These are phyloP conservation scores for Archocentrus centrarchus DNA, from an alignment of 2,113 vertebrate species.

Conservation along the genomic window DNA sequence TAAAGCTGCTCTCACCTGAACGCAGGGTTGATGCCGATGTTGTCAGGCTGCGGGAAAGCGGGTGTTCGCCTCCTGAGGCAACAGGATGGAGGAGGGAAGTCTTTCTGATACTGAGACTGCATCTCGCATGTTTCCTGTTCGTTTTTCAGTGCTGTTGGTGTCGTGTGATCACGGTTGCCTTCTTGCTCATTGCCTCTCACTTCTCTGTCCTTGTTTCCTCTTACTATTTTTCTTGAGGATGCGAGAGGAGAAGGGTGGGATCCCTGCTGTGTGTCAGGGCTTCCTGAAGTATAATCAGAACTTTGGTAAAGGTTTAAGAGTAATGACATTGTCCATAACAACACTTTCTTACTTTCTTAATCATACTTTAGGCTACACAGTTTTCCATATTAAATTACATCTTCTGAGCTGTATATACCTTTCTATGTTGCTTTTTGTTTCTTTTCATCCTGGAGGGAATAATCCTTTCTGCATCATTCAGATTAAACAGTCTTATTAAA, in stretches of 20 bases:
- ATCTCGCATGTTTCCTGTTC: slow-evolving; percentile 18
- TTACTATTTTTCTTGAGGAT: slow-evolving; percentile 52
- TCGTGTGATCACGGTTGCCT: not conserved
- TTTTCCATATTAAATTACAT: not conserved
- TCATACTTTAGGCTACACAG: not conserved
- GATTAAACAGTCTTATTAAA: not conserved
- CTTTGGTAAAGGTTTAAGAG: not conserved
- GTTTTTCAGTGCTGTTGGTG: not conserved
- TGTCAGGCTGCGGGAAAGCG: slow-evolving; percentile 74
- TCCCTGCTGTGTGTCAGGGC: slow-evolving; percentile 64
- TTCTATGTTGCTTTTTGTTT: not conserved
- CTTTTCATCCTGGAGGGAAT: not conserved
- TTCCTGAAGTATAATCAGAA: slow-evolving; percentile 53
- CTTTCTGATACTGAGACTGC: slow-evolving; percentile 76
- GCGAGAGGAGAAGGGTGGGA: slow-evolving; percentile 55
- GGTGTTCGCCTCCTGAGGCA: slow-evolving; percentile 60
- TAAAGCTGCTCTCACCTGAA: slow-evolving; percentile 57
- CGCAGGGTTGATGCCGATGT: slow-evolving; percentile 81
- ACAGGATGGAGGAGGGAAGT: slow-evolving; percentile 65
- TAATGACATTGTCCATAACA: not conserved
- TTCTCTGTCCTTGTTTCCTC: slow-evolving; percentile 20
- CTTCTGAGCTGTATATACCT: no score
- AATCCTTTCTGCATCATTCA: not conserved
- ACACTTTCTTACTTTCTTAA: not conserved
- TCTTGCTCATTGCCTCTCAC: slow-evolving; percentile 11